These are phyloP conservation scores for Argentina silus DNA, from an alignment of 2,797 vertebrate genomes.

Conservation along the genomic window DNA sequence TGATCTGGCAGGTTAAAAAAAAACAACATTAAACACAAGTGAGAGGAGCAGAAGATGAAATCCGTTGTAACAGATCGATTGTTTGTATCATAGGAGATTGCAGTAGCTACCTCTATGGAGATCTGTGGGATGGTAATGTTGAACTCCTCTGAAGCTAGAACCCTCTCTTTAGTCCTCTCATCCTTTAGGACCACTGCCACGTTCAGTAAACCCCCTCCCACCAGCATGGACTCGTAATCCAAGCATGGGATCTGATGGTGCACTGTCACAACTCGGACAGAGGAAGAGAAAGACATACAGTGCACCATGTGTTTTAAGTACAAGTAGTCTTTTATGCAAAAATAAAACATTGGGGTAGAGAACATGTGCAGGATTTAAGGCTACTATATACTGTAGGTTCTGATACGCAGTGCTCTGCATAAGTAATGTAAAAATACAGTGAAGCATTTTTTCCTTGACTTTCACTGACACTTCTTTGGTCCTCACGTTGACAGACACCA, in stretches of 20 bases:
- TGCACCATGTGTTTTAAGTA: no score
- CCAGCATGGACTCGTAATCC: constrained; percentile 48
- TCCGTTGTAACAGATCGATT: no score
- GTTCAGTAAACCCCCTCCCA: constrained; percentile 58
- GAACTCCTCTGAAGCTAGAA: constrained; percentile 61
- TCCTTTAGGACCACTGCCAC: constrained; percentile 67
- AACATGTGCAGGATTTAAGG: no score
- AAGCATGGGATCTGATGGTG: constrained; percentile 51
- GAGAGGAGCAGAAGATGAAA: background rate
- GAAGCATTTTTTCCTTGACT: no score
- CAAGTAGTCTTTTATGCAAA: no score
- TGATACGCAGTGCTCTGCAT: no score
- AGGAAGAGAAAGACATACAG: background rate
- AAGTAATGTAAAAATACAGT: no score
- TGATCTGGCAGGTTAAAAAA: constrained; percentile 50
- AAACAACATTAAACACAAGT: background rate
- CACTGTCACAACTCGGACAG: constrained; percentile 46
- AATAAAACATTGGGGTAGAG: no score
- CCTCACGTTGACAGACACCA: no score
- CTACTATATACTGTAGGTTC: no score
- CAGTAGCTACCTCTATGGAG: constrained; percentile 49
- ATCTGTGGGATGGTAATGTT: constrained; percentile 56
- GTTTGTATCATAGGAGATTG: background rate
- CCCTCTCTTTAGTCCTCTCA: constrained; percentile 47
- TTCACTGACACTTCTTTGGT: no score